Evolutionary conservation across 2,888 invertebrate genomes (phyloP).

Genomic region (Acrobasis suavella): DNA sequence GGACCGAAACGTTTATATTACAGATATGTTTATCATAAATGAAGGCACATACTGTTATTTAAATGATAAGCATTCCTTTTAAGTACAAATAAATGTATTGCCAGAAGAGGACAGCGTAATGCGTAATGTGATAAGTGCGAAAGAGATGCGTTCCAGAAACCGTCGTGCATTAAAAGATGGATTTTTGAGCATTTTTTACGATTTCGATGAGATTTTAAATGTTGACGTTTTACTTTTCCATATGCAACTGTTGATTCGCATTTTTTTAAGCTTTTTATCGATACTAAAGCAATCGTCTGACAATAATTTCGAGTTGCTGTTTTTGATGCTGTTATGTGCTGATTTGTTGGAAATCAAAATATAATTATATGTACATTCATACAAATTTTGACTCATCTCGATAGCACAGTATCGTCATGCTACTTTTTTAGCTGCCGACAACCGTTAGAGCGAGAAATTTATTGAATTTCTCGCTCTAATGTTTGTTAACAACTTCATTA

Average conservation of each 20-base stretch:
- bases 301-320: slow-evolving; percentile 62
- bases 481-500: too few relatives aligned
- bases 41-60: slow-evolving; percentile 14
- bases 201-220: slow-evolving; percentile 57
- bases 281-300: slow-evolving; percentile 62
- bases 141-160: slow-evolving; percentile 35
- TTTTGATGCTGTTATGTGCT: slow-evolving; percentile 18
- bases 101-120: slow-evolving; percentile 13
- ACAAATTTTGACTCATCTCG: too few relatives aligned
- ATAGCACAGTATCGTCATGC: too few relatives aligned
- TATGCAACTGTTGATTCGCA: slow-evolving; percentile 25
- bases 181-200: slow-evolving; percentile 58
- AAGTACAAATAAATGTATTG: slow-evolving; percentile 21
- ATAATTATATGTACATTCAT: background rate
- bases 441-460: too few relatives aligned
- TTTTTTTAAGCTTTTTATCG: slow-evolving; percentile 28
- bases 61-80: slow-evolving; percentile 20
- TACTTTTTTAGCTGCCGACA: too few relatives aligned
- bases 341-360: background rate
- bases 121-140: slow-evolving; percentile 29
- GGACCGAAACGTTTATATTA: too few relatives aligned
- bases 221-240: slow-evolving; percentile 43
- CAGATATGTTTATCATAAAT: slow-evolving; percentile 5
- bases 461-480: too few relatives aligned
- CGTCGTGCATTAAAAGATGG: slow-evolving; percentile 30